Conservation (phyloP, 2,113 vertebrate species). For the Rhinoderma darwinii region DNA sequence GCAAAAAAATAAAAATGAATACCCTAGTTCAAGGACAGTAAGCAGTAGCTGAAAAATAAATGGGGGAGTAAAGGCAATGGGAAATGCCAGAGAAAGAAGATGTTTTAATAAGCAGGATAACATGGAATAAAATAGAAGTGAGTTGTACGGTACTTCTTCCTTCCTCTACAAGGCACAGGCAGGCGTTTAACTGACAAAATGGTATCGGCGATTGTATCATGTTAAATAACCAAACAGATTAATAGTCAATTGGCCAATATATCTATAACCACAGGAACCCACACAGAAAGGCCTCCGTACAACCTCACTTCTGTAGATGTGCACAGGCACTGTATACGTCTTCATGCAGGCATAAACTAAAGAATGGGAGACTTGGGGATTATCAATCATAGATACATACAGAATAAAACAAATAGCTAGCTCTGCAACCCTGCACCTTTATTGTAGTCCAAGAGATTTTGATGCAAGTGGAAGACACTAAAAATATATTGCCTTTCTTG, state of each 20-base stretch:
- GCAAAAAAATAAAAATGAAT: neutral
- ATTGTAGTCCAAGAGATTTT: slow-evolving; percentile 21
- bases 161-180: slow-evolving; percentile 14
- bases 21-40: neutral
- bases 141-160: neutral
- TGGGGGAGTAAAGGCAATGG: neutral
- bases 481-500: slow-evolving; percentile 51
- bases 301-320: slow-evolving; percentile 4
- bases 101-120: neutral
- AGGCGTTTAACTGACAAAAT: slow-evolving; percentile 3
- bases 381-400: slow-evolving; percentile 36
- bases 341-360: slow-evolving; percentile 36
- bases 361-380: slow-evolving; percentile 23
- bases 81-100: slow-evolving; percentile 1
- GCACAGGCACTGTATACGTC: slow-evolving; percentile 41
- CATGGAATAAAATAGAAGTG: slow-evolving; percentile 19
- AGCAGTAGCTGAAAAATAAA: neutral
- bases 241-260: neutral
- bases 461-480: slow-evolving; percentile 50
- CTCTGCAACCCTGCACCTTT: slow-evolving; percentile 49
- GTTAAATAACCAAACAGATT: slow-evolving; percentile 9
- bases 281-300: slow-evolving; percentile 9
- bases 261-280: slow-evolving; percentile 8
- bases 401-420: slow-evolving; percentile 42
- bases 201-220: neutral